A percentile compares a stretch with the other conserved stretches of the same genome.
These are phyloP conservation scores for Onychorhynchus coronatus DNA, from an alignment of 2,113 vertebrate genomes.

Conservation along the genomic window DNA sequence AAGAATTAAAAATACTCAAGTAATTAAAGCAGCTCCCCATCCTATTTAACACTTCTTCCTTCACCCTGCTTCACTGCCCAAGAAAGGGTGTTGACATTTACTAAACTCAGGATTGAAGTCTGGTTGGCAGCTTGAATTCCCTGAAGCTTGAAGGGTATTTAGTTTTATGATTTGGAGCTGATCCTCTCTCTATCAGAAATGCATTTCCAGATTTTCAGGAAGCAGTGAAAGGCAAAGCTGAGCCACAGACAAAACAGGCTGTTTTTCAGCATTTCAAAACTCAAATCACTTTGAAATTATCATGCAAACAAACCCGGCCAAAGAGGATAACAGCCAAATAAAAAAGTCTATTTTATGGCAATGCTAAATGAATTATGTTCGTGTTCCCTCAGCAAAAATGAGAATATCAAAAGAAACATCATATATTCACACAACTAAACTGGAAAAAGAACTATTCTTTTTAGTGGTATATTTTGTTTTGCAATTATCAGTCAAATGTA, in stretches of 20 bases:
- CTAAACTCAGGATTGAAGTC: background rate
- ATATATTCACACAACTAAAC: background rate
- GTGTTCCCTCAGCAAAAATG: background rate
- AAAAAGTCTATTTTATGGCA: background rate
- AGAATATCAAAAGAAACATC: background rate
- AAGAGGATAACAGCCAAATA: background rate
- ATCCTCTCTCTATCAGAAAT: background rate
- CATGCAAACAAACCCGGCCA: background rate
- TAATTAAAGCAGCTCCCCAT: constrained; percentile 2
- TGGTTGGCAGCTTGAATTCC: constrained; percentile 32
- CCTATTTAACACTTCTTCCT: constrained; percentile 6
- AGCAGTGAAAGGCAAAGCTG: background rate
- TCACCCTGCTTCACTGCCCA: background rate
- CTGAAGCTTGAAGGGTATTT: constrained; percentile 16
- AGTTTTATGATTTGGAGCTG: constrained; percentile 16
- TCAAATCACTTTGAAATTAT: background rate
- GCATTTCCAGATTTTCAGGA: background rate
- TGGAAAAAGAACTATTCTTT: background rate
- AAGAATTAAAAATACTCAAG: background rate
- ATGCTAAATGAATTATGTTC: background rate
- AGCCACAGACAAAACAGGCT: background rate
- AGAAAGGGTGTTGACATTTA: constrained; percentile 31
- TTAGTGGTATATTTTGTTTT: background rate
- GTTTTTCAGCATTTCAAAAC: background rate
- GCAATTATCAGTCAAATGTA: background rate